Evolutionary conservation across 2,113 vertebrate species (phyloP).

Genomic region (Vombatus ursinus): DNA sequence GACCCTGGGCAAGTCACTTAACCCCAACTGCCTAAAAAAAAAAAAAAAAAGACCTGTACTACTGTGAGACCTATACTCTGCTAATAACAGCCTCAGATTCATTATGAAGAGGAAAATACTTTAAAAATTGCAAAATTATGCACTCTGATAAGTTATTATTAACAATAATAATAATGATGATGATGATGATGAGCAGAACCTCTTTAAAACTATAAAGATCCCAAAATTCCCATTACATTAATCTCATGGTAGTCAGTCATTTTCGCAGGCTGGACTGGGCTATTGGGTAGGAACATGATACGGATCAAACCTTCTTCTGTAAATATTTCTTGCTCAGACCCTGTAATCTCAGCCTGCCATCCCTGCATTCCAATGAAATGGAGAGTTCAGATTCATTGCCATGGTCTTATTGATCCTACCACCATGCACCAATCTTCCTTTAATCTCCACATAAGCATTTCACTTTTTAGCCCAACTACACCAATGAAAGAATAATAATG

Average conservation of each 20-base stretch:
- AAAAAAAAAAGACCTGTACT: too few species aligned
- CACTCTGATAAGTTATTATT: not conserved
- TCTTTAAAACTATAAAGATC: not conserved
- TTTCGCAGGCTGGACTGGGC: not conserved
- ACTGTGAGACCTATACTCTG: not conserved
- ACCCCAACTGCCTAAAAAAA: too few species aligned
- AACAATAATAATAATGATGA: not conserved
- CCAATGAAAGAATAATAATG: slow-evolving; percentile 9
- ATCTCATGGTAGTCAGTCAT: not conserved
- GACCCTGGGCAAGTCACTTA: too few species aligned
- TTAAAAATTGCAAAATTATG: not conserved
- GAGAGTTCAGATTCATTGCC: not conserved
- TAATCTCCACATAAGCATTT: not conserved
- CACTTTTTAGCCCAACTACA: not conserved
- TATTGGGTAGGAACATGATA: not conserved
- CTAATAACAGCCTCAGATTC: not conserved
- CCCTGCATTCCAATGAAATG: not conserved
- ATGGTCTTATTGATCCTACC: not conserved
- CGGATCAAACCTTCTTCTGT: not conserved
- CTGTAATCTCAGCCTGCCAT: slow-evolving; percentile 9
- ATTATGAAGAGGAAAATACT: not conserved
- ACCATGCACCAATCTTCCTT: not conserved
- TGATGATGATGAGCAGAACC: not conserved
- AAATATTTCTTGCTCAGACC: not conserved
- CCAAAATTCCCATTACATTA: not conserved